phyloP scores from a whole-genome alignment of 1,140 invertebrate genomes.

The Hypothenemus hampei region DNA sequence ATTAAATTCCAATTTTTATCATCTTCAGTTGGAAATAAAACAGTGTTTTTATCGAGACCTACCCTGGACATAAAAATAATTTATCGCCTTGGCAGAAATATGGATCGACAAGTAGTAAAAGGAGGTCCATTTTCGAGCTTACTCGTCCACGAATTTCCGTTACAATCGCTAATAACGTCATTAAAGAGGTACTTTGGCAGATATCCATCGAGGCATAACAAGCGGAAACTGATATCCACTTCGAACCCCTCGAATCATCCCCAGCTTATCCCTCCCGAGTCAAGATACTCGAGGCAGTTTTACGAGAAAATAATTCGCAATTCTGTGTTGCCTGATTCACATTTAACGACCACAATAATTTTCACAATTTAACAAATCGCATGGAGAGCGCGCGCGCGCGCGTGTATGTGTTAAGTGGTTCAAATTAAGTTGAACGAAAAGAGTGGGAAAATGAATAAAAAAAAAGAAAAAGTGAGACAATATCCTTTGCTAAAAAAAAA shows the following conservation, averaged over 20 bases:
- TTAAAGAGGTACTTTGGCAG: not conserved
- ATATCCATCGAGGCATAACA: constrained; percentile 2
- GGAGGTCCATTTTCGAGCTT: not conserved
- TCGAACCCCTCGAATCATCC: not conserved
- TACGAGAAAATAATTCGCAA: constrained; percentile 1
- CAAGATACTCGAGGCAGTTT: not conserved
- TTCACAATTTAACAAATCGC: too few relatives aligned
- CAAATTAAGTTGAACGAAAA: constrained; percentile 20
- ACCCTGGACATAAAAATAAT: too few relatives aligned
- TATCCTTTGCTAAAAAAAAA: constrained; percentile 13
- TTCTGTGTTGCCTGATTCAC: not conserved
- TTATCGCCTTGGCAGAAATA: too few relatives aligned
- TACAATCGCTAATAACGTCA: not conserved
- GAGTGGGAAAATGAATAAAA: too few relatives aligned
- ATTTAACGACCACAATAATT: not conserved
- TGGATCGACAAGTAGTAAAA: too few relatives aligned
- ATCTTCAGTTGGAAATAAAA: too few relatives aligned
- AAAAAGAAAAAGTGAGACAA: constrained; percentile 8
- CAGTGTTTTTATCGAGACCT: too few relatives aligned
- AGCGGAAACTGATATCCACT: constrained; percentile 1
- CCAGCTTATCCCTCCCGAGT: not conserved
- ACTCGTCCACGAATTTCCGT: not conserved
- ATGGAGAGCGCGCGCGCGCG: too few relatives aligned
- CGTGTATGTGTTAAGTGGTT: not conserved
- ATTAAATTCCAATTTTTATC: too few relatives aligned